These are phyloP conservation scores for Fissipunctia ypsillon DNA, from an alignment of 2,888 invertebrate species.

Conservation along the genomic window DNA sequence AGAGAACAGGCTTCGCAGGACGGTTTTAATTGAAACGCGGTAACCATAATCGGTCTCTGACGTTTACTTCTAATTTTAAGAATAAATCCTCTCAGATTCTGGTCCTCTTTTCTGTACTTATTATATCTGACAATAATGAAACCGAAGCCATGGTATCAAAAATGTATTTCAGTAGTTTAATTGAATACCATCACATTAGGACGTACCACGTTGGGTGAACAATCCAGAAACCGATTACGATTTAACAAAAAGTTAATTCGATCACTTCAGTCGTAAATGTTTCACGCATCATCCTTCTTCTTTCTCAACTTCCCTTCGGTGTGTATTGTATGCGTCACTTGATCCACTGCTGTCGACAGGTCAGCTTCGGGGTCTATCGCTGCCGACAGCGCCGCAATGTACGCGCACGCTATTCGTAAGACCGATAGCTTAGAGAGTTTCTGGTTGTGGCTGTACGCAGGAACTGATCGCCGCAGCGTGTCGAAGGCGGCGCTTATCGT, in stretches of 20 bases:
- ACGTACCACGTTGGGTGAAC: background rate
- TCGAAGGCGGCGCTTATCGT: conserved; percentile 99
- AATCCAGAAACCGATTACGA: conserved; percentile 59
- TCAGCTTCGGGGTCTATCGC: conserved; percentile 93
- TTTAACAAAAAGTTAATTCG: conserved; percentile 50
- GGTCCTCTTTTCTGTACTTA: conserved; percentile 12
- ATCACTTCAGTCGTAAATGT: conserved; percentile 33
- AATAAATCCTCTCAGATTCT: conserved; percentile 19
- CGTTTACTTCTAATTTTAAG: conserved; percentile 19
- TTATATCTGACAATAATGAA: conserved; percentile 11
- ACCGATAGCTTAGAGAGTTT: conserved; percentile 98
- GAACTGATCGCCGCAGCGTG: conserved; percentile 95
- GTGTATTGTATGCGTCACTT: conserved; percentile 97
- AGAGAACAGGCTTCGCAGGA: conserved; percentile 74
- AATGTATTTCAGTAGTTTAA: conserved; percentile 7
- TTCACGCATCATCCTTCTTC: conserved; percentile 94
- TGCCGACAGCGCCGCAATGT: conserved; percentile 96
- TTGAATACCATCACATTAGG: conserved; percentile 9
- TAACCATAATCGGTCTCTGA: conserved; percentile 39
- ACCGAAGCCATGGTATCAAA: conserved; percentile 13
- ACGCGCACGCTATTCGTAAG: conserved; percentile 97
- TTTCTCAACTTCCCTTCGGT: conserved; percentile 97
- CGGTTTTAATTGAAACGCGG: conserved; percentile 68
- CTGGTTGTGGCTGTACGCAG: conserved; percentile 97
- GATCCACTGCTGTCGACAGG: conserved; percentile 94